Conservation (phyloP, 1,140 invertebrate genomes). For the Drosophila varians region DNA sequence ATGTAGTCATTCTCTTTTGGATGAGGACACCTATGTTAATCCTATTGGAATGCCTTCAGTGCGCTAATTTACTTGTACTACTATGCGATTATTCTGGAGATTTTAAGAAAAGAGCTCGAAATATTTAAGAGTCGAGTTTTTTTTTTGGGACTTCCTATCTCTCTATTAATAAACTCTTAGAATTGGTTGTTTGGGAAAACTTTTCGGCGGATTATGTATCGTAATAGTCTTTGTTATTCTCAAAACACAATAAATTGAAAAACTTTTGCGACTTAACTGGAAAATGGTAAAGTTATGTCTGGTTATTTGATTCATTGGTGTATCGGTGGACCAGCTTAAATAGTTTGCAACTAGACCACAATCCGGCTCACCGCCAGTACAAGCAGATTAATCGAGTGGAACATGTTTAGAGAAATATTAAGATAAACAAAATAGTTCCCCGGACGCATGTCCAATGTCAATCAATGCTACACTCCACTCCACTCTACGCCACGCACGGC, state of each 20-base stretch:
- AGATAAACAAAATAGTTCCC: slow-evolving; percentile 43
- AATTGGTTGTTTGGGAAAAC: too few species aligned
- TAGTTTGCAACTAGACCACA: slow-evolving; percentile 24
- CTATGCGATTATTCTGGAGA: neutral
- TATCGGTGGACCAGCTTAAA: slow-evolving; percentile 20
- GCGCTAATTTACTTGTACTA: neutral
- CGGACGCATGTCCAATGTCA: slow-evolving; percentile 71
- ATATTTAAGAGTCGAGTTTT: too few species aligned
- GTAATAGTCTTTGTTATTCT: too few species aligned
- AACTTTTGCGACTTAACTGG: slow-evolving; percentile 1
- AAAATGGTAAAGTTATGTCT: slow-evolving; percentile 11
- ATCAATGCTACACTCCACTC: slow-evolving; percentile 72
- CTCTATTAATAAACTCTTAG: too few species aligned
- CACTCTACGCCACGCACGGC: slow-evolving; percentile 2
- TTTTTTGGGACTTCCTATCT: too few species aligned
- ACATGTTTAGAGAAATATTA: slow-evolving; percentile 47
- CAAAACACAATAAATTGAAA: neutral
- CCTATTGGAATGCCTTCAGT: slow-evolving; percentile 10
- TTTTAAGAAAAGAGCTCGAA: too few species aligned
- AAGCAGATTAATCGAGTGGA: slow-evolving; percentile 32
- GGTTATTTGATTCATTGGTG: slow-evolving; percentile 21
- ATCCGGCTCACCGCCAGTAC: slow-evolving; percentile 22
- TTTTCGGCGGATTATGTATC: too few species aligned
- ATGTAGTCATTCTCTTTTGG: slow-evolving; percentile 35
- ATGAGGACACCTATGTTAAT: slow-evolving; percentile 29